phyloP scores from a whole-genome alignment of 2,113 vertebrate species.

The Dipodomys stephensi region DNA sequence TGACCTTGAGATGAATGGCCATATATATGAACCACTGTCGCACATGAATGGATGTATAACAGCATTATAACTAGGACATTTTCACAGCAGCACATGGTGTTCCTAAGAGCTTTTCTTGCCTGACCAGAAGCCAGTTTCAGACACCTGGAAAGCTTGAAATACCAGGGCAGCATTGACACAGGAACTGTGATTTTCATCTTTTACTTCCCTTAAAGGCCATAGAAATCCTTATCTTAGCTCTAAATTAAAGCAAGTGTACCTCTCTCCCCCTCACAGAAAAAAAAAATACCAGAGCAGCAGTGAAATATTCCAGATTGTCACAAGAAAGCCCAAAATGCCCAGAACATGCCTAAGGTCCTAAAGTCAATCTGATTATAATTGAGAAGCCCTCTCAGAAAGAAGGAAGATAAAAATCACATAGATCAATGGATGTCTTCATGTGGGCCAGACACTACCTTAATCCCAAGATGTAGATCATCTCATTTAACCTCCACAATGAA shows the following conservation, averaged over 20 bases:
- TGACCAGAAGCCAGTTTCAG: conserved; percentile 18
- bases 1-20: not conserved
- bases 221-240: not conserved
- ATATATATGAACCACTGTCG: not conserved
- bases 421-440: not conserved
- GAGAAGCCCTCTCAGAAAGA: not conserved
- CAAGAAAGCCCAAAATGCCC: conserved; percentile 11
- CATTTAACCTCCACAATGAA: not conserved
- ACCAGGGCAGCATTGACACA: not conserved
- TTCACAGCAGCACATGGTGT: not conserved
- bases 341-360: not conserved
- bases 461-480: not conserved
- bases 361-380: not conserved
- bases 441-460: not conserved
- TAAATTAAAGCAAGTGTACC: not conserved
- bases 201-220: conserved; percentile 20
- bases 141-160: not conserved
- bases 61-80: not conserved
- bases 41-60: too few species aligned
- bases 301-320: not conserved
- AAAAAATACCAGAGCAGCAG: not conserved
- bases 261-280: not conserved
- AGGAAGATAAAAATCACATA: not conserved
- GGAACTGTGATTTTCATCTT: not conserved
- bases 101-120: not conserved